Base-by-base conservation (phyloP, 92 coral and sea anemone species). In the Epizoanthus fatuus region DNA sequence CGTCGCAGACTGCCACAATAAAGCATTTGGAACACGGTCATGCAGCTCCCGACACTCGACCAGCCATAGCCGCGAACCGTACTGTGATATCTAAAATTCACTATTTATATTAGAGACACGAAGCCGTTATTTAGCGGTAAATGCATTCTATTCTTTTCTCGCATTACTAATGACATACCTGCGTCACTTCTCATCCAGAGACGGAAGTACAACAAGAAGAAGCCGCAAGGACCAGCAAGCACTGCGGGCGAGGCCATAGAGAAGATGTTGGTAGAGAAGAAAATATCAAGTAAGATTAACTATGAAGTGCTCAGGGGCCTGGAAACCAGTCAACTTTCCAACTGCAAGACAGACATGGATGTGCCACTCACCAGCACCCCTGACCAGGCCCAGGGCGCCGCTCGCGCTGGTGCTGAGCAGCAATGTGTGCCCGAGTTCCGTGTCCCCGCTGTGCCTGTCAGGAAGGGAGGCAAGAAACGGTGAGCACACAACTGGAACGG, bases 171-270 rank as follows among this genome's bases (percentile, higher is more conserved):
- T 12, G 53, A 0, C 3, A 49, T 49, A 49, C 35, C 35, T 29
- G 35, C 35, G 35, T 29, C 35, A 29, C 35, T 29, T 49, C 53
- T 10, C 35, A 35, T 63, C 3, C 72, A 96, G 99, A 95, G 92
- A 95, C 90, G 98, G 40, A 95, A 95, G 62, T 90, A 92, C 75
- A 95, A 95, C 75, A 89, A 91, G 80, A 95, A 77, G 54, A 81
- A 86, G 56, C 81, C 81, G 13, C 92, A 91, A 29, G 98, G 90
- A 25, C 90, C 96, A 57, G 99, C 98, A 12, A 90, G 82, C 52
- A 93, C 99, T 10, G 99, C 96, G 0, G 99, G 99, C 7, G 99
- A 97, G 65, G 99, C 99, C 59, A 95, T 97, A 72, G 99, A 97
- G 69, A 97, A 97, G 90, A 97, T 97, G 99, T 81, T 97, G 14